Conservation (phyloP, 2,888 invertebrate species). For the Odontothrips loti region DNA sequence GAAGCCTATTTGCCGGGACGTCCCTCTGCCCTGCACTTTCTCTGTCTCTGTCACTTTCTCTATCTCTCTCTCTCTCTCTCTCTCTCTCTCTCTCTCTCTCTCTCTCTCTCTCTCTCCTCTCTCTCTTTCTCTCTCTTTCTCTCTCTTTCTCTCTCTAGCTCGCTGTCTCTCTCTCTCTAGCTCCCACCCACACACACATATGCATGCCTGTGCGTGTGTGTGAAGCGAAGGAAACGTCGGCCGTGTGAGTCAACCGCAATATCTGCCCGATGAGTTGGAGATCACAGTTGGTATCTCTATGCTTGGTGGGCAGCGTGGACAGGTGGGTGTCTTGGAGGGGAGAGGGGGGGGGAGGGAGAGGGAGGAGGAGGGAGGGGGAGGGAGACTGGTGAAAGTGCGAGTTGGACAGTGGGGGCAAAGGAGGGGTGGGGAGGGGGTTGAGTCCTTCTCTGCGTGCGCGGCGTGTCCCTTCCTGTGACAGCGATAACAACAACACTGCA, state of each 20-base stretch:
- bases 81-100: not conserved
- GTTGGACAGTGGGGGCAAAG: not conserved
- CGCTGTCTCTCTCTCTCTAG: not conserved
- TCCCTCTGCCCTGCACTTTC: not conserved
- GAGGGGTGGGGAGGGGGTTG: too few relatives aligned
- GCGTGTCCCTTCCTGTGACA: not conserved
- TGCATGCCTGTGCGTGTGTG: too few relatives aligned
- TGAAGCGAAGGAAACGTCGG: too few relatives aligned
- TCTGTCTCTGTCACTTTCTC: not conserved
- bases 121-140: not conserved
- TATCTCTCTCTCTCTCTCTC: not conserved
- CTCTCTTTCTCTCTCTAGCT: not conserved
- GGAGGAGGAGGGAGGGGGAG: not conserved
- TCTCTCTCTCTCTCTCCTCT: not conserved
- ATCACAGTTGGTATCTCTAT: too few relatives aligned
- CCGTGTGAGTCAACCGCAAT: too few relatives aligned
- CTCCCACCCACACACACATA: not conserved
- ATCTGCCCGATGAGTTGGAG: too few relatives aligned
- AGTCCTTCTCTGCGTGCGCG: too few relatives aligned
- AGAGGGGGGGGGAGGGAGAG: not conserved
- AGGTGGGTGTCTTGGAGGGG: not conserved
- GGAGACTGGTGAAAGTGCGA: not conserved
- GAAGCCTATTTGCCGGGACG: too few relatives aligned
- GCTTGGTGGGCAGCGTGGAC: too few relatives aligned
- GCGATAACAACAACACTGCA: not conserved